Evolutionary conservation across 2,888 invertebrate species (phyloP).

Genomic region (Eucera pruinosa): DNA sequence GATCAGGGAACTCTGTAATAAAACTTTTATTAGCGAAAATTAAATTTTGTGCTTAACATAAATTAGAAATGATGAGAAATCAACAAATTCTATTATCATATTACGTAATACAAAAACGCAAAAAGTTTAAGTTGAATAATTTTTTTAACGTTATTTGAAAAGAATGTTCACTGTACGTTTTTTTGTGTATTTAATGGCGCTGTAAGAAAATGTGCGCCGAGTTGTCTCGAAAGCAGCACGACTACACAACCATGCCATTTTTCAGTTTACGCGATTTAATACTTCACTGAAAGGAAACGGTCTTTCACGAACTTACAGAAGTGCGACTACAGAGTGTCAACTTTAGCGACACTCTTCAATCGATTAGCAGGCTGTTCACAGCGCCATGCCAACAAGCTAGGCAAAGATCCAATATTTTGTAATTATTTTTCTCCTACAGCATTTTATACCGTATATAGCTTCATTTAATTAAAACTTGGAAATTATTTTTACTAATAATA

Average conservation of each 20-base stretch:
- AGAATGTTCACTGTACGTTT: conserved; percentile 37
- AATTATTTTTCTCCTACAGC: background rate
- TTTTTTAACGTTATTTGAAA: background rate
- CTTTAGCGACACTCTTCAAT: conserved; percentile 14
- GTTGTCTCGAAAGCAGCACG: conserved; percentile 49
- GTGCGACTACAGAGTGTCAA: conserved; percentile 32
- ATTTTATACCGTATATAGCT: background rate
- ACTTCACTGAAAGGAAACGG: background rate
- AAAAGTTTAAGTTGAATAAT: background rate
- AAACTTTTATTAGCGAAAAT: background rate
- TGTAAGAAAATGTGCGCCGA: conserved; percentile 47
- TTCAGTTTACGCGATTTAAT: conserved; percentile 16
- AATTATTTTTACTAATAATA: too few species aligned
- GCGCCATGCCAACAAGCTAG: conserved; percentile 9
- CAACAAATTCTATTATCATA: conserved; percentile 37
- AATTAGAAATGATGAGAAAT: conserved; percentile 10
- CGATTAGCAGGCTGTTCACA: conserved; percentile 25
- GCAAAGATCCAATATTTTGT: background rate
- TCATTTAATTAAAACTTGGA: too few species aligned
- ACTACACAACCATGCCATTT: conserved; percentile 66
- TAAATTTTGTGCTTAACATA: background rate
- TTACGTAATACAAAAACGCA: conserved; percentile 58
- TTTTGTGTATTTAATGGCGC: background rate
- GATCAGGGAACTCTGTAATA: conserved; percentile 86
- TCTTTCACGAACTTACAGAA: conserved; percentile 6